phyloP scores from a whole-genome alignment of 2,113 vertebrate species.

The Neoarius graeffei region DNA sequence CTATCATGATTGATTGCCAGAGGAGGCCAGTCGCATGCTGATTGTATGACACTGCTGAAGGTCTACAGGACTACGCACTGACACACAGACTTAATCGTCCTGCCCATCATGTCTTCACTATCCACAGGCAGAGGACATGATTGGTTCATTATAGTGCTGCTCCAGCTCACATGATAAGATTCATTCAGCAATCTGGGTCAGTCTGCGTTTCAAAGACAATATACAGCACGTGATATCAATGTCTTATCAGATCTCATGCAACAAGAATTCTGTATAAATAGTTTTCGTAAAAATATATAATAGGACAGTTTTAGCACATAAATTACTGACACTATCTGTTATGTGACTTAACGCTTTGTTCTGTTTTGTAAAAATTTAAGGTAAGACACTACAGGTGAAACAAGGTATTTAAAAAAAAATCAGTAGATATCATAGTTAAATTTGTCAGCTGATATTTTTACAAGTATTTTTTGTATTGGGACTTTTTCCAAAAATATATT shows the following conservation, averaged over 20 bases:
- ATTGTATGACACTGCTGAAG: constrained; percentile 63
- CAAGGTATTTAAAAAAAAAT: not conserved
- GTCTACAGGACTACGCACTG: constrained; percentile 52
- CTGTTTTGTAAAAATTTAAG: not conserved
- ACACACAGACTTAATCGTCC: constrained; percentile 11
- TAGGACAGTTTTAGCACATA: not conserved
- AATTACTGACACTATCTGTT: not conserved
- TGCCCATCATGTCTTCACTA: constrained; percentile 45
- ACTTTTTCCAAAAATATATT: not conserved
- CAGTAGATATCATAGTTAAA: not conserved
- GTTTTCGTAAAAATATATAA: not conserved
- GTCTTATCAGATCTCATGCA: not conserved
- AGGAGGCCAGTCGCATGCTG: constrained; percentile 60
- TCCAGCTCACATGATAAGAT: constrained; percentile 23
- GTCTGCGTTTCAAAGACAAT: not conserved
- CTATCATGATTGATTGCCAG: constrained; percentile 70
- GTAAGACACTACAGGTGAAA: not conserved
- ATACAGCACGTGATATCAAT: constrained; percentile 1
- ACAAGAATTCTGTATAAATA: not conserved
- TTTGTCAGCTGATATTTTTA: not conserved
- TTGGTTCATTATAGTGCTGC: constrained; percentile 30
- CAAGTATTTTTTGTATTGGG: not conserved
- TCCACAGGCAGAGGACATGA: constrained; percentile 37
- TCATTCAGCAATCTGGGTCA: not conserved
- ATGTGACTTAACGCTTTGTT: not conserved